Evolutionary conservation across 1,140 invertebrate species (phyloP).

Genomic region (Prorops nasuta): DNA sequence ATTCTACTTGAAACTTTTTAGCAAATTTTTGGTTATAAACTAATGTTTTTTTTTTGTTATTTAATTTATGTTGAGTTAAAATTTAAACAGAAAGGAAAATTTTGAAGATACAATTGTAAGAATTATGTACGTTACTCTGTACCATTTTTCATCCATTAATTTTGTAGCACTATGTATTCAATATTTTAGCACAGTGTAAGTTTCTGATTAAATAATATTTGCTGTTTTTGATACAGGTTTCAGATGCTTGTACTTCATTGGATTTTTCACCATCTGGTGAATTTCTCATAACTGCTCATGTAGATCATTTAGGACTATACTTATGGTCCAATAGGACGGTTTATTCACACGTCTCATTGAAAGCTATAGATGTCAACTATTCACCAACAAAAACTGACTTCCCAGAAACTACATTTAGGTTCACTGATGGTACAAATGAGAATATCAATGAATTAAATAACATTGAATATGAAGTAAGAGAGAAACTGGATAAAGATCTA

Average conservation of each 20-base stretch:
- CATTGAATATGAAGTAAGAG: conserved; percentile 69
- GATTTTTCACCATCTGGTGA: conserved; percentile 89
- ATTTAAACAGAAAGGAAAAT: no score
- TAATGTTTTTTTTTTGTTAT: no score
- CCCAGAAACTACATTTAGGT: conserved; percentile 57
- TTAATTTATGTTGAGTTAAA: no score
- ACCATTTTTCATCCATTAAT: no score
- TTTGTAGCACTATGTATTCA: no score
- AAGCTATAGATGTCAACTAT: conserved; percentile 65
- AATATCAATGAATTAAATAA: conserved; percentile 53
- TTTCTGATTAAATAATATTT: no score
- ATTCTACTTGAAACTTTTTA: no score
- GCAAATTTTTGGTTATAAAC: no score
- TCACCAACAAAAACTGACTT: conserved; percentile 63
- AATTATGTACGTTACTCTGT: no score
- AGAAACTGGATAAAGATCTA: conserved; percentile 78
- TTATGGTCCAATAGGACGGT: conserved; percentile 91
- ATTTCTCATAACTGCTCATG: conserved; percentile 85
- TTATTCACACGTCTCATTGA: conserved; percentile 77
- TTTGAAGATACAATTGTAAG: no score
- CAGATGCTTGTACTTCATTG: conserved; percentile 78
- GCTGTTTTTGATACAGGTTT: conserved; percentile 49
- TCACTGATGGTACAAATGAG: conserved; percentile 37
- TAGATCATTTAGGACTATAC: conserved; percentile 85
- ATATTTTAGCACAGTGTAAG: no score